These are phyloP conservation scores for Peribatodes rhomboidaria DNA, from an alignment of 2,888 invertebrate genomes.

Conservation along the genomic window DNA sequence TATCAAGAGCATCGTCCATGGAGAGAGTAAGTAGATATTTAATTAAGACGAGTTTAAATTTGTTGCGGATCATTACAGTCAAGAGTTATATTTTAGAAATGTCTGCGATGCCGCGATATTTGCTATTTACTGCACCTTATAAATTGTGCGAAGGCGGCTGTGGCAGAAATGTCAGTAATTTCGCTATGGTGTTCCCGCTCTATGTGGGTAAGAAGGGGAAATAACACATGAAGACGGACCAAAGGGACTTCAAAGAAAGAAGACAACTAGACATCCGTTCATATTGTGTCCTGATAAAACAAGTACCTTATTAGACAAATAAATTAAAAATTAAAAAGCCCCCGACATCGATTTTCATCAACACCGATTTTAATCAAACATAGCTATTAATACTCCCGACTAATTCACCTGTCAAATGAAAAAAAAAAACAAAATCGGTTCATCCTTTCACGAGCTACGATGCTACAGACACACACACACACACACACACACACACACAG, in stretches of 20 bases:
- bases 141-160: slow-evolving; percentile 67
- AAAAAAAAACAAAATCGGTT: too few species aligned
- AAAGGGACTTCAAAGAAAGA: slow-evolving; percentile 52
- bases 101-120: slow-evolving; percentile 53
- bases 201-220: slow-evolving; percentile 61
- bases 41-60: slow-evolving; percentile 26
- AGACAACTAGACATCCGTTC: slow-evolving; percentile 18
- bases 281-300: slow-evolving; percentile 14
- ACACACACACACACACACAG: too few species aligned
- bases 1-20: slow-evolving; percentile 57
- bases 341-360: too few species aligned
- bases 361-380: too few species aligned
- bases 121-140: slow-evolving; percentile 76
- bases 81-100: slow-evolving; percentile 65
- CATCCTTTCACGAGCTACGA: too few species aligned
- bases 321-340: too few species aligned
- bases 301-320: too few species aligned
- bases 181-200: slow-evolving; percentile 67
- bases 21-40: slow-evolving; percentile 61
- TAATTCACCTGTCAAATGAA: too few species aligned
- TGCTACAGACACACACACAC: too few species aligned
- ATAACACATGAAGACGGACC: slow-evolving; percentile 54
- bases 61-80: slow-evolving; percentile 31
- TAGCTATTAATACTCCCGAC: too few species aligned
- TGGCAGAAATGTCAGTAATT: slow-evolving; percentile 50